Evolutionary conservation across 2,888 invertebrate genomes (phyloP).

Genomic region (Agrochola lota): DNA sequence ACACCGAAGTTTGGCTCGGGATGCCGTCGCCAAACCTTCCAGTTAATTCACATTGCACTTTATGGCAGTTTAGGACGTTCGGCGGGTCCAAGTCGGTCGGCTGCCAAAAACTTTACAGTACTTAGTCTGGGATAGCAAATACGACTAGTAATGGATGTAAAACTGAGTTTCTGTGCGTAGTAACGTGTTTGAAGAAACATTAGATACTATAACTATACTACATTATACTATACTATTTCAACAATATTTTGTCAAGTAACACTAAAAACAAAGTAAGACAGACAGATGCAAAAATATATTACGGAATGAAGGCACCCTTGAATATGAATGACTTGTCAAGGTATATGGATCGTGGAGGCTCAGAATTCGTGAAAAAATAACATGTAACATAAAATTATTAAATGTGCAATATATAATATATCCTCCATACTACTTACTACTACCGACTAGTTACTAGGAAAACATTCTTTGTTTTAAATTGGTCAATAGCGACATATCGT

Average conservation of each 20-base stretch:
- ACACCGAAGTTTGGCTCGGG: constrained; percentile 75
- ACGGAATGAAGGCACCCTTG: background rate
- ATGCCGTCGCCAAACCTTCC: constrained; percentile 73
- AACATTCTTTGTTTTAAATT: background rate
- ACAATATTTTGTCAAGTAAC: background rate
- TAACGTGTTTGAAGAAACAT: constrained; percentile 1
- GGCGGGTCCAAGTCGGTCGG: constrained; percentile 72
- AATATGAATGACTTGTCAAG: background rate
- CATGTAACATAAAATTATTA: background rate
- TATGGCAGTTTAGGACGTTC: constrained; percentile 81
- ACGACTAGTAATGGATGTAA: constrained; percentile 41
- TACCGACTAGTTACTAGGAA: no score
- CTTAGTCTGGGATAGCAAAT: constrained; percentile 52
- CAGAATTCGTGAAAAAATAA: background rate
- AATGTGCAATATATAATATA: background rate
- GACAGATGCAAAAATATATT: constrained; percentile 22
- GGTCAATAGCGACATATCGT: no score
- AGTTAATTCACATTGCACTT: constrained; percentile 83
- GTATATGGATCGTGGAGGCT: background rate
- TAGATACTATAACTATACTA: no score
- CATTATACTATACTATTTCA: no score
- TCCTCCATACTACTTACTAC: no score
- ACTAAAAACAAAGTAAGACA: background rate
- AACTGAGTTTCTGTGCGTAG: constrained; percentile 12
- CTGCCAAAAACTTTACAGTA: constrained; percentile 80